Base-by-base conservation (phyloP, 1,140 invertebrate species). In the Nebria ingens region DNA sequence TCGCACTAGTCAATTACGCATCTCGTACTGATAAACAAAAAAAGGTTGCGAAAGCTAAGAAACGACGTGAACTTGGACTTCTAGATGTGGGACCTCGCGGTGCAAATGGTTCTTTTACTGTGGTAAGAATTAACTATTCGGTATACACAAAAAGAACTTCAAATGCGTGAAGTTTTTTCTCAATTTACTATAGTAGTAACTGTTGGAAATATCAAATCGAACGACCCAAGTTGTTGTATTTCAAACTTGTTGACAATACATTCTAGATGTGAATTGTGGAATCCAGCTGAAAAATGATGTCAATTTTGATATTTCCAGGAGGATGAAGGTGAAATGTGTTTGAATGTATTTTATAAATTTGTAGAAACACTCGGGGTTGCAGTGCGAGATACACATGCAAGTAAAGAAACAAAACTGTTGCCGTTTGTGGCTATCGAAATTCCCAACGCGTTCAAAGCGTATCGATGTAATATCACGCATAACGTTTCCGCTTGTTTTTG, bases 1-100 rank as follows among this genome's bases (percentile, higher is more conserved):
- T 95, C 66, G 92, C 92, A 19, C 79, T 95, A 51, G 92, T 95
- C 55, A 95, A 95, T 74, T 95, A 95, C 72, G 91, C 91, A 25
- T 93, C 90, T 57, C 80, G 91, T 54, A 91, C 89, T 57, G 91
- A 94, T 74, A 82, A 83, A 67, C 86, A 88, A 45, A 45, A 45
- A 17, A 45, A 45, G 17, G 17, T 4, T 45, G 40, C 40, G 9
- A 45, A 45, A 45, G 40, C 40, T 17, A 9, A 45, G 4, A 45
- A 45, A 17, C 40, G 40, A 9, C 25, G n/a, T 58, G 88, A 91
- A 76, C 77, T 90, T 75, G 89, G 92, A 69, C 86, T 89, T 62
- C 73, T 86, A 86, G 21, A 81, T 86, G 17, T 86, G 87, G 11
- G 89, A 91, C 68, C 73, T 87, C 34, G 75, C 89, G 63, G 87